These are phyloP conservation scores for Tetranychus piercei DNA, from an alignment of 2,888 invertebrate genomes.

Conservation along the genomic window DNA sequence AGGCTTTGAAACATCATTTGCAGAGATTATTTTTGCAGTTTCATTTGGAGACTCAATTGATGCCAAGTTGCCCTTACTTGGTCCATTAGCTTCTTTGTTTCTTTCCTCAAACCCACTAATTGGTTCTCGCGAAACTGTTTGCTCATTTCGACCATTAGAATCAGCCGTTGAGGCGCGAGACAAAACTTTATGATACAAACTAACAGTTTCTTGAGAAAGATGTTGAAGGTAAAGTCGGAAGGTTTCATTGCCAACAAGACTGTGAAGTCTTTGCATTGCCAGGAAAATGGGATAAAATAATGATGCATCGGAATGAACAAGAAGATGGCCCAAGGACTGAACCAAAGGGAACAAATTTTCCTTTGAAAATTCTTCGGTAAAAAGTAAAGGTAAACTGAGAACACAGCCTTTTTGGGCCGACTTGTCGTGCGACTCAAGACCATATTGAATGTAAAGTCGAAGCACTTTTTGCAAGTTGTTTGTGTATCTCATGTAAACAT, in stretches of 20 bases:
- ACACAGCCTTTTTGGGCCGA: conserved; percentile 33
- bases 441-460: conserved; percentile 32
- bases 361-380: conserved; percentile 34
- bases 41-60: background rate
- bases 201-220: conserved; percentile 22
- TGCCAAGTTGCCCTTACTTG: background rate
- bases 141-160: background rate
- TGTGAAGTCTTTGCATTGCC: conserved; percentile 33
- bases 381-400: conserved; percentile 33
- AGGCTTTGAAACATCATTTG: background rate
- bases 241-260: conserved; percentile 32
- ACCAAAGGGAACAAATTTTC: conserved; percentile 30
- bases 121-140: background rate
- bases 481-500: conserved; percentile 35
- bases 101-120: background rate
- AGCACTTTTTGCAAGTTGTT: conserved; percentile 33
- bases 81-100: background rate
- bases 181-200: conserved; percentile 23
- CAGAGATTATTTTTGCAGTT: background rate
- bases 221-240: conserved; percentile 29
- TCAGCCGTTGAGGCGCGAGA: conserved; percentile 11
- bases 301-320: conserved; percentile 30
- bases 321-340: conserved; percentile 26
- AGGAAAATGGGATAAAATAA: conserved; percentile 29
- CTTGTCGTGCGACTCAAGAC: conserved; percentile 32